Evolutionary conservation across 2,797 vertebrate species (phyloP), one percentile per base, ranked within the genome.

Genomic region (Melanitta fusca): DNA sequence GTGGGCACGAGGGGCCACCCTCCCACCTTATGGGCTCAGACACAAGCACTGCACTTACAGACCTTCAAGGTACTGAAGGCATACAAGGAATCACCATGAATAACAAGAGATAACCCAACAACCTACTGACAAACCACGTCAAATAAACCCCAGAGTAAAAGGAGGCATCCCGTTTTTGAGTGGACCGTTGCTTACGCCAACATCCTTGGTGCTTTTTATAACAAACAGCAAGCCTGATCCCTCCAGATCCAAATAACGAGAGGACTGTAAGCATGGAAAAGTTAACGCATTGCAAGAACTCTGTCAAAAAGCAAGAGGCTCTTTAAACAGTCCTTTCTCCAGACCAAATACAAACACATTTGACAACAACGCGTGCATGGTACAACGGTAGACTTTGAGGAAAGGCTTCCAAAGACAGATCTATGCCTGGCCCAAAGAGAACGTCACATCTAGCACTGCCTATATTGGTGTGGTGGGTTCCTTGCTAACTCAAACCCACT

Each of bases 241-340:
- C 74, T 77, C 32, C 70, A 8, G n/a, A 34, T 36, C 14, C 70
- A 79, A 49, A 54, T 13, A 41, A 43, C 0, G 1, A 7, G 39
- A 77, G 56, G 68, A 28, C 41, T 19, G 32, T 5, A 36, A 41
- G 60, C 2, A 3, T 11, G 68, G 73, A 82, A 69, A 89, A 96
- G 82, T 83, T 79, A 61, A 60, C 19, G 57, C 62, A 43, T 7
- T 90, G 38, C 14, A 78, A 91, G 62, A 56, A 68, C 86, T 91
- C 83, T 74, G 89, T 85, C 90, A 80, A 51, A 58, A 79, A 79
- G 36, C 24, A 47, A 82, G 60, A 32, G 41, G 81, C 70, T 81
- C 94, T 75, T 73, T 65, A 84, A 95, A 86, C 89, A 90, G 28
- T 41, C 5, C 1, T n/a, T 57, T 70, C 32, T 43, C 56, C 60